Conservation (phyloP, 2,797 vertebrate species). For the Garrulus glandarius region DNA sequence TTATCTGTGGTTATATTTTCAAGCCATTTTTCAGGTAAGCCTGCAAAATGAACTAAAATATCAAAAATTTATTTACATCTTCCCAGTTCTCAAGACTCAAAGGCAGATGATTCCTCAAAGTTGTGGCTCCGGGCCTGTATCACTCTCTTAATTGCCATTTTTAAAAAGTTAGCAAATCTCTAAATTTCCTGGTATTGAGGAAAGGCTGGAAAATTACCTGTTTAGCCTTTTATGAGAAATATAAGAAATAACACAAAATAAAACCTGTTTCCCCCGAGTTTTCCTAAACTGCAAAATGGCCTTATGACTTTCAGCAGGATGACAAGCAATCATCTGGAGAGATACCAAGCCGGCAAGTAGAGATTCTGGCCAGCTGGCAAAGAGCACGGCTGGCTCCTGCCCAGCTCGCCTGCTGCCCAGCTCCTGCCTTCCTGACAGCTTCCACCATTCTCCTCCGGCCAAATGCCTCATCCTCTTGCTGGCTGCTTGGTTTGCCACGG, state of each 20-base stretch:
- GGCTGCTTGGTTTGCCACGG: neutral
- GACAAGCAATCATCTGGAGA: neutral
- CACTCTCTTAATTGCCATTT: neutral
- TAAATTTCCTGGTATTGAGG: neutral
- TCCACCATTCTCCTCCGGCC: neutral
- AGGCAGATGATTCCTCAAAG: neutral
- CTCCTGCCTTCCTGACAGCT: neutral
- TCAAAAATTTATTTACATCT: neutral
- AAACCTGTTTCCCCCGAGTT: neutral
- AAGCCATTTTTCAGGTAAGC: neutral
- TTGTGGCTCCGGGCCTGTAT: neutral
- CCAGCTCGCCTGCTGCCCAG: neutral
- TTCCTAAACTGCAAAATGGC: neutral
- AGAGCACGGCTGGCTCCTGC: neutral
- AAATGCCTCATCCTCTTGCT: neutral
- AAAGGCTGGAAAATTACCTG: neutral
- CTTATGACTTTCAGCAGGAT: neutral
- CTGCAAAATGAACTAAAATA: neutral
- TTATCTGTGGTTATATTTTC: neutral
- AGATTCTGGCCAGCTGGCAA: neutral
- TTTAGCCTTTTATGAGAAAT: neutral
- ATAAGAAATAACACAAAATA: neutral
- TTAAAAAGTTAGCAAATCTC: neutral
- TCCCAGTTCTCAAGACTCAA: neutral
- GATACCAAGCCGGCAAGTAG: neutral